Evolutionary conservation across 1,140 invertebrate genomes (phyloP).

Genomic region (Odontomachus brunneus): DNA sequence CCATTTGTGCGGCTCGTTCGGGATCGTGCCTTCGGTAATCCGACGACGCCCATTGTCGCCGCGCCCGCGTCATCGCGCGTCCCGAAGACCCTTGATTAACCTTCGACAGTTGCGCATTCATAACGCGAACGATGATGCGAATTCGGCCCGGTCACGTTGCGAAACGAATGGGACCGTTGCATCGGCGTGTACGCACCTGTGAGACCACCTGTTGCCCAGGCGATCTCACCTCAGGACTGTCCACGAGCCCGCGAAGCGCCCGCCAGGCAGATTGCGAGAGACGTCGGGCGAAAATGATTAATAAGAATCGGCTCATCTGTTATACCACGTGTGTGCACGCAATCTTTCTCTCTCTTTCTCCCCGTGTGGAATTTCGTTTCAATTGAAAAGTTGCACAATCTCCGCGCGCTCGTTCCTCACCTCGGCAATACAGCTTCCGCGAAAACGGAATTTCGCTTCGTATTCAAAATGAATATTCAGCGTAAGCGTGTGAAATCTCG

Average conservation of each 20-base stretch:
- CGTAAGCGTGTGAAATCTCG: too few relatives aligned
- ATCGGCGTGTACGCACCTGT: slow-evolving; percentile 42
- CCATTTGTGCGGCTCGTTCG: slow-evolving; percentile 43
- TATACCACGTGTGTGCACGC: slow-evolving; percentile 3
- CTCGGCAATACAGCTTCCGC: not conserved
- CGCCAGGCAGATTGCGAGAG: slow-evolving; percentile 58
- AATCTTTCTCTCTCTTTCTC: slow-evolving; percentile 18
- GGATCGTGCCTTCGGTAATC: slow-evolving; percentile 36
- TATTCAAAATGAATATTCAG: not conserved
- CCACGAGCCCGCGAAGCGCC: slow-evolving; percentile 25
- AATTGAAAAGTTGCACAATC: slow-evolving; percentile 63
- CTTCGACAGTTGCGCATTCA: slow-evolving; percentile 34
- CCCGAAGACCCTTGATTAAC: slow-evolving; percentile 33
- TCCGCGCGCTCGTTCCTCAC: not conserved
- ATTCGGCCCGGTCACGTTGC: slow-evolving; percentile 37
- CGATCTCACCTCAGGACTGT: slow-evolving; percentile 22
- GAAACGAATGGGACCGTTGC: slow-evolving; percentile 58
- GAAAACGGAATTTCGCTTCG: not conserved
- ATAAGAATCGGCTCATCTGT: slow-evolving; percentile 58
- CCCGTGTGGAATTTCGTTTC: slow-evolving; percentile 33
- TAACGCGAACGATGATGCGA: slow-evolving; percentile 13
- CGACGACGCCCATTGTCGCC: slow-evolving; percentile 12
- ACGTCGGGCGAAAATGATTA: slow-evolving; percentile 64
- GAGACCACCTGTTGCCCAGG: slow-evolving; percentile 61
- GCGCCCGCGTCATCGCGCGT: slow-evolving; percentile 7